These are phyloP conservation scores for Hemichromis elongatus DNA, from an alignment of 2,113 vertebrate genomes.

Conservation along the genomic window DNA sequence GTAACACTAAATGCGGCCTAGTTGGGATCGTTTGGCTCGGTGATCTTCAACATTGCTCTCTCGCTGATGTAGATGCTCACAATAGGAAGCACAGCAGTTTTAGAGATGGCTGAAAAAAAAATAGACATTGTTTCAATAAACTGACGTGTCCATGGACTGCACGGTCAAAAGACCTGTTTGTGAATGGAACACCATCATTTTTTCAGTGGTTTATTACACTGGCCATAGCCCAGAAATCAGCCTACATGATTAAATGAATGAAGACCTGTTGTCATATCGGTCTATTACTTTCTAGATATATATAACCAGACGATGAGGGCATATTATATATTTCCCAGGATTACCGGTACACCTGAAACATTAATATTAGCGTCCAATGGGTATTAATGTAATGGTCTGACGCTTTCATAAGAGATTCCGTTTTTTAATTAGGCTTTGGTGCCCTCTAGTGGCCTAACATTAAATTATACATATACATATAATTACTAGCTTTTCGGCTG, in stretches of 20 bases:
- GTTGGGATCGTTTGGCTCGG: slow-evolving; percentile 50
- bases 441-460: not conserved
- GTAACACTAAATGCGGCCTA: slow-evolving; percentile 74
- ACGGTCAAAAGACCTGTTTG: not conserved
- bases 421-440: not conserved
- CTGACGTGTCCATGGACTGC: not conserved
- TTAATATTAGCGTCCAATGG: not conserved
- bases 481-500: not conserved
- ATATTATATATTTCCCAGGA: not conserved
- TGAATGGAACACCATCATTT: not conserved
- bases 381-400: not conserved
- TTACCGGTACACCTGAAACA: not conserved
- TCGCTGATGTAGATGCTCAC: not conserved
- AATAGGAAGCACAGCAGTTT: not conserved
- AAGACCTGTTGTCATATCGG: not conserved
- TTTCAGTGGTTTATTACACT: slow-evolving; percentile 28
- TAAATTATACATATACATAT: too few species aligned
- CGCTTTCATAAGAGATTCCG: not conserved
- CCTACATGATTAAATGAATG: slow-evolving; percentile 12
- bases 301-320: not conserved
- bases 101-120: not conserved
- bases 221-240: not conserved
- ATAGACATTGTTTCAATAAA: not conserved
- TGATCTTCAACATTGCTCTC: slow-evolving; percentile 41
- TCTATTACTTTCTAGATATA: not conserved